These are phyloP conservation scores for Metridium senile DNA, from an alignment of 92 coral and sea anemone species.

Conservation along the genomic window DNA sequence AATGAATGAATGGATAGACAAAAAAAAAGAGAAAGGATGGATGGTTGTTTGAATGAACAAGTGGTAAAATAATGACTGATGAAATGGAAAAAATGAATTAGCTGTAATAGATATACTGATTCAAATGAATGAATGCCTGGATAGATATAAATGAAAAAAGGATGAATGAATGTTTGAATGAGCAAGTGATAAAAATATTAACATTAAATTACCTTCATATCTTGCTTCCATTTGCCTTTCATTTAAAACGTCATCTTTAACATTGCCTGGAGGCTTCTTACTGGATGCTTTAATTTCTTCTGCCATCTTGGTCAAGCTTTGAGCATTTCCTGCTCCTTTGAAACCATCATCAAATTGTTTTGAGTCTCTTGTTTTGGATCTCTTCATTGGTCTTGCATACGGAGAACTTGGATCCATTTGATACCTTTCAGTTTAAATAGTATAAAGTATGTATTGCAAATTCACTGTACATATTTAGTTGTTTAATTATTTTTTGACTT, in stretches of 20 bases:
- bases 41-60: no score
- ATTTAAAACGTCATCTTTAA: slow-evolving; percentile 68
- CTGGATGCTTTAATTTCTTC: slow-evolving; percentile 30
- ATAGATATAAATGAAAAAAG: not conserved
- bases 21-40: no score
- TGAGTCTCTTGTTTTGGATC: slow-evolving; percentile 52
- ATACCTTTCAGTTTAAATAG: slow-evolving; percentile 40
- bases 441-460: no score
- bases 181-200: not conserved
- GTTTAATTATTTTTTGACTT: no score
- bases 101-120: no score
- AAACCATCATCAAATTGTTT: slow-evolving; percentile 35
- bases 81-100: no score
- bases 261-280: slow-evolving; percentile 42
- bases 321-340: slow-evolving; percentile 43
- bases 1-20: no score
- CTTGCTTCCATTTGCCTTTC: slow-evolving; percentile 75
- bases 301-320: slow-evolving; percentile 50
- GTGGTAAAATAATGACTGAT: no score
- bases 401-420: slow-evolving; percentile 77
- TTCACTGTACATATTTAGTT: no score
- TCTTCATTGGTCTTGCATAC: slow-evolving; percentile 73
- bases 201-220: slow-evolving; percentile 43
- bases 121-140: not conserved
- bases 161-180: not conserved